A percentile compares a stretch with the other conserved stretches of the same genome.
Conservation (phyloP, 2,797 vertebrate genomes). For the Phoebastria nigripes region DNA sequence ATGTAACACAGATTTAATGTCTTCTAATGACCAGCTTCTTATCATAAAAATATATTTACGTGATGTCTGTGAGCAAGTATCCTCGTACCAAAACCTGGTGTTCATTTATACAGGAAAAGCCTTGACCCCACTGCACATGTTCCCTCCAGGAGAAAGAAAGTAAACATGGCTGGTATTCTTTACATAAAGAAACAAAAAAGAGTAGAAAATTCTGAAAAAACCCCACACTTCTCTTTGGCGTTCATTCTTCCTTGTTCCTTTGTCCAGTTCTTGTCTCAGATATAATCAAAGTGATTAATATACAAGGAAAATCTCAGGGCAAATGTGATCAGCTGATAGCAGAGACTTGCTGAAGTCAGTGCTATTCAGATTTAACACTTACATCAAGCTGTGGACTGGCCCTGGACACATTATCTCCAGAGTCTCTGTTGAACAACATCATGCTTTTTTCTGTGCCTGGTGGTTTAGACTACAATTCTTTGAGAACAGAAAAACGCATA, state of each 20-base stretch:
- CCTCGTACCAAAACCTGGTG: not conserved
- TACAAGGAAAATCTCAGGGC: not conserved
- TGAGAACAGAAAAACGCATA: constrained; percentile 49
- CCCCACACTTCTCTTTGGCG: not conserved
- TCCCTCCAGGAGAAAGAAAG: not conserved
- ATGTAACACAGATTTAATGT: not conserved
- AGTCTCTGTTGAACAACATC: not conserved
- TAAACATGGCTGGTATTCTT: not conserved
- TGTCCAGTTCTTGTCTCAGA: not conserved
- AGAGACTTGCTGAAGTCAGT: not conserved
- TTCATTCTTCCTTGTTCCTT: not conserved
- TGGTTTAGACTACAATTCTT: not conserved
- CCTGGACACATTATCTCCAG: constrained; percentile 9
- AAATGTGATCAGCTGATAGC: not conserved
- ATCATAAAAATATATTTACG: not conserved
- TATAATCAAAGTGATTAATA: not conserved
- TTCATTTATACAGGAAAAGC: not conserved
- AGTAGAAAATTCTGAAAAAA: not conserved
- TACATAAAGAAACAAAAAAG: not conserved
- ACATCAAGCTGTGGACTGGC: not conserved
- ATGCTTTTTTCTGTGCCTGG: not conserved
- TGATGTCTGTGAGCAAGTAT: not conserved
- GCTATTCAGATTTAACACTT: not conserved
- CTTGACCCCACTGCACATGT: not conserved
- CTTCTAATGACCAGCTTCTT: not conserved